Evolutionary conservation across 2,888 invertebrate species (phyloP), one percentile per base, ranked within the genome.

Genomic region (Mallateleia sp.): DNA sequence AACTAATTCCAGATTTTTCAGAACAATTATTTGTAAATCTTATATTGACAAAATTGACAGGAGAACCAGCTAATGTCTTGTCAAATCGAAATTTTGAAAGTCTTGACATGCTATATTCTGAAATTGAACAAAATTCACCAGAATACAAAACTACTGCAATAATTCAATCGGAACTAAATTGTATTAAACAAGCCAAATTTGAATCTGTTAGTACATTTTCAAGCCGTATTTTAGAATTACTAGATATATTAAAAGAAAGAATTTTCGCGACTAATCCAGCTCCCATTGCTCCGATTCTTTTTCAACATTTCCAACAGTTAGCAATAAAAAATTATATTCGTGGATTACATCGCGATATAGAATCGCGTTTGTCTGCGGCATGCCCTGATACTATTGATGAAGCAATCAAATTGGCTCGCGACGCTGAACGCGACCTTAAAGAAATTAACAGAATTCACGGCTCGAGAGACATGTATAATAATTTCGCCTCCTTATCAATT

Each of bases 311-410:
- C 8, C 4, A 28, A 28, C 4, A 8, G 8, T 28, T 28, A 28
- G 28, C 28, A 4, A n/a, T 4, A n/a, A 20, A 8, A 0, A 18
- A 3, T 2, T 72, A 66, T 42, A 14, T 56, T 2, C 64, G 71
- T 0, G 81, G 81, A n/a, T 24, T 81, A 24, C 62, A 34, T 24
- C 38, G 81, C 9, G 60, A 81, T 3, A 14, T 81, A 11, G 81
- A 72, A 28, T 1, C 56, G 0, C 42, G 81, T 15, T 15, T 81
- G 0, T 3, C 56, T 0, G 8, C 52, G 0, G 15, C 45, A 3
- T 15, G 2, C 20, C 42, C 62, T 1, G 11, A 38, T 4, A 50
- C 52, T 2, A 5, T 80, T 0, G 22, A 72, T 20, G 18, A 15
- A 2, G 45, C 58, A 8, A 50, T 67, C 28, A 45, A 78, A 6